phyloP scores from a whole-genome alignment of 2,797 vertebrate species.

The Anguilla pacifica region DNA sequence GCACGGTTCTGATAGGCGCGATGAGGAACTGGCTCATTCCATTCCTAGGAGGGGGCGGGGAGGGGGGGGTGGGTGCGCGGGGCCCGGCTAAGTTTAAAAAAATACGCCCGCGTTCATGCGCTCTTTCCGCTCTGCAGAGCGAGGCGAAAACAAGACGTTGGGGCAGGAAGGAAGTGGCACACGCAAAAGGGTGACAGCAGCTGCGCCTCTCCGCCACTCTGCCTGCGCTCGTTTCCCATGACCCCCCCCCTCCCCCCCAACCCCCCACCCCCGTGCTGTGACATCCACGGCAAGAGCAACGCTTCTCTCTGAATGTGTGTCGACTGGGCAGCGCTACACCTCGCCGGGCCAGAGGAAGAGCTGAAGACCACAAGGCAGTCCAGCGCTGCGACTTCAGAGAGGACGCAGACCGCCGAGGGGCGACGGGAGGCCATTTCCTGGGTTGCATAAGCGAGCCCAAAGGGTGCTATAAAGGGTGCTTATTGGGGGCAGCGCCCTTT shows the following conservation, averaged over 20 bases:
- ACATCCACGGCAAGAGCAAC: background rate
- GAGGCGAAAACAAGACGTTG: background rate
- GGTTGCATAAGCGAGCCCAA: background rate
- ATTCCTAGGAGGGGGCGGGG: background rate
- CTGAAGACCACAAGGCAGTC: background rate
- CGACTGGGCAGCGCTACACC: background rate
- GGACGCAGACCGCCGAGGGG: background rate
- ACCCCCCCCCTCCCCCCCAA: background rate
- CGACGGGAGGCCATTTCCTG: background rate
- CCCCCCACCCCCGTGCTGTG: background rate
- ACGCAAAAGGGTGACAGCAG: background rate
- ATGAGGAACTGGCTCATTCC: slow-evolving; percentile 21
- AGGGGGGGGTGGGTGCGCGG: background rate
- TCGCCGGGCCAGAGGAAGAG: background rate
- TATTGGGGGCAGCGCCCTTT: background rate
- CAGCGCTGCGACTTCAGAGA: background rate
- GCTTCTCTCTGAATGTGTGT: background rate
- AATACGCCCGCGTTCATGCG: background rate
- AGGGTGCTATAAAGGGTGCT: background rate
- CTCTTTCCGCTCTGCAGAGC: background rate
- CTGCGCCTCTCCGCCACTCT: background rate
- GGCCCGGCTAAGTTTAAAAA: background rate
- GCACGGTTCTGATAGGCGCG: slow-evolving; percentile 31
- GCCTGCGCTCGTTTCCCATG: background rate
- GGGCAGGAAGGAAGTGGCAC: slow-evolving; percentile 13